Conservation (phyloP, 1,140 invertebrate genomes). For the Euschistus heros region DNA sequence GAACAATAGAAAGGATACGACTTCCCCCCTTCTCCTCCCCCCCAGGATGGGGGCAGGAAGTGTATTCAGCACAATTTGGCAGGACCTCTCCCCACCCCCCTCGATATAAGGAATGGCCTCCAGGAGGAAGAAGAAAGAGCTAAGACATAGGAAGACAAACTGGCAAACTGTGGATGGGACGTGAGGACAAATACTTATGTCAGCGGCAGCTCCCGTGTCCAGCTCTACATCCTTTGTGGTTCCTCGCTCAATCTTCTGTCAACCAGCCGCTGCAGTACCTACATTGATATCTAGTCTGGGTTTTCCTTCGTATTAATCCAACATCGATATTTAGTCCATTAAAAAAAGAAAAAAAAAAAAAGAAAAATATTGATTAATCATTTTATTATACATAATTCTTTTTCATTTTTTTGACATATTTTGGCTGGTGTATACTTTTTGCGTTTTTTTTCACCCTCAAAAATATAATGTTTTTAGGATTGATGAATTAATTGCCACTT, state of each 20-base stretch:
- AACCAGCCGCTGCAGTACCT: background rate
- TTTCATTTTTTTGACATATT: too few species aligned
- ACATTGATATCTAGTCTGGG: too few species aligned
- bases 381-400: too few species aligned
- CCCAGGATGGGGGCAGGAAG: background rate
- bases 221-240: background rate
- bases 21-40: too few species aligned
- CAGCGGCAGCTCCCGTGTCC: background rate
- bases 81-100: constrained; percentile 8
- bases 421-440: too few species aligned
- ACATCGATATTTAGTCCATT: too few species aligned
- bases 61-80: constrained; percentile 29
- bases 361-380: too few species aligned
- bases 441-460: too few species aligned
- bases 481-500: too few species aligned
- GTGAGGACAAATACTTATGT: constrained; percentile 16
- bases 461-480: too few species aligned
- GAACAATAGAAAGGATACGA: background rate
- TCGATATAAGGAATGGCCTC: constrained; percentile 27
- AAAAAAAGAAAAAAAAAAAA: too few species aligned
- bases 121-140: background rate
- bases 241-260: background rate
- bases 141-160: constrained; percentile 22
- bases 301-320: too few species aligned
- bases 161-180: constrained; percentile 27